Evolutionary conservation across 2,888 invertebrate genomes (phyloP), one percentile per base, ranked within the genome.

Genomic region (Dermolepida albohirtum): DNA sequence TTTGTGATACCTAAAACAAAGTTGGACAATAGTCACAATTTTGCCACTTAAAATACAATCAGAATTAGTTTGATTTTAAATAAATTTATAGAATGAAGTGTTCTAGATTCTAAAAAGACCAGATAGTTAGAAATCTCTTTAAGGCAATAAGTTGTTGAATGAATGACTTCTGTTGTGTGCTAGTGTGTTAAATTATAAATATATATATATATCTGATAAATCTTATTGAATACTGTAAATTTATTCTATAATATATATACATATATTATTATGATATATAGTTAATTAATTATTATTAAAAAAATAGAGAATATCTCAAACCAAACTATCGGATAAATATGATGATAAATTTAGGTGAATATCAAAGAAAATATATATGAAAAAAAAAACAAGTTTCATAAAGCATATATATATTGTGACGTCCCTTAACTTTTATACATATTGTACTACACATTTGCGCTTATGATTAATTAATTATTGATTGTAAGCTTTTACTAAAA

Each of bases 191-290:
- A 81, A 80, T 80, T 82, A 80, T 80, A 76, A 79, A 79, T 81
- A 78, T 54, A 65, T 65, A 51, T 51, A 65, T 65, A 52, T 65
- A 65, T 54, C 59, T 68, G 80, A 80, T 79, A 79, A 81, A 81
- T 81, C 81, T 81, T 81, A 81, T 81, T 81, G 72, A 81, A 82
- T 80, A 82, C 82, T 83, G 83, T 83, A 83, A 82, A 83, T 82
- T 83, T 82, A 82, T 81, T 82, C 81, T 82, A 82, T 80, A 79
- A 79, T 80, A 82, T 80, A 80, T 79, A 81, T 81, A 82, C 78
- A 82, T 82, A 80, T 76, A 79, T 78, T 79, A 79, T 78, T 78
- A 81, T 79, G 79, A 76, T 79, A 80, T 80, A 34, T 34, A 34
- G 34, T 34, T 34, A 81, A 81, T 81, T 81, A 79, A 81, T 81